phyloP scores from a whole-genome alignment of 2,113 vertebrate species.

The Strix aluco region DNA sequence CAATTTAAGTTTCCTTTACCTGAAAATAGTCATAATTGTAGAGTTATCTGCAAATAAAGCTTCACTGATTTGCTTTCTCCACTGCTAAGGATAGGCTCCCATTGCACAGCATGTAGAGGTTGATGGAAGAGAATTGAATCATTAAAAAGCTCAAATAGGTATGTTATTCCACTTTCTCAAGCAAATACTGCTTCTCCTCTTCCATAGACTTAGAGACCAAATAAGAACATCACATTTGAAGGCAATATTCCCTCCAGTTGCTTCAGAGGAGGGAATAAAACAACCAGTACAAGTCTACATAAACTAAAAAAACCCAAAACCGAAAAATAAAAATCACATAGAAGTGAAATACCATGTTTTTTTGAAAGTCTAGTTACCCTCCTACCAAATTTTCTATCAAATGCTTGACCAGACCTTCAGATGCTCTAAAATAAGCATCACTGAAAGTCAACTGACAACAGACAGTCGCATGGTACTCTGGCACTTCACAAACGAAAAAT shows the following conservation, averaged over 20 bases:
- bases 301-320: neutral
- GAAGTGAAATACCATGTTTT: neutral
- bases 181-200: neutral
- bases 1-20: neutral
- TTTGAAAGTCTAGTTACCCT: neutral
- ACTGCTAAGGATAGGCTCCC: neutral
- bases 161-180: neutral
- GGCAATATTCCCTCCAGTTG: neutral
- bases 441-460: neutral
- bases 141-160: neutral
- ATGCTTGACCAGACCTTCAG: neutral
- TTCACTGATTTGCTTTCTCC: neutral
- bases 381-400: neutral
- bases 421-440: neutral
- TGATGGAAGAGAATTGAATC: neutral
- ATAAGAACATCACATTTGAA: neutral
- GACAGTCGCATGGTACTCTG: rapidly evolving
- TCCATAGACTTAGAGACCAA: neutral
- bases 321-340: too few species aligned
- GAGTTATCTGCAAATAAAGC: neutral
- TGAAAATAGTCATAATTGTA: neutral
- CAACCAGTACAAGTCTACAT: neutral
- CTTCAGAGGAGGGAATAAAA: neutral
- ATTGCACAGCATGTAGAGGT: neutral
- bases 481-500: neutral